Evolutionary conservation across 2,113 vertebrate genomes (phyloP), one percentile per base, ranked within the genome.

Genomic region (Mobula hypostoma): DNA sequence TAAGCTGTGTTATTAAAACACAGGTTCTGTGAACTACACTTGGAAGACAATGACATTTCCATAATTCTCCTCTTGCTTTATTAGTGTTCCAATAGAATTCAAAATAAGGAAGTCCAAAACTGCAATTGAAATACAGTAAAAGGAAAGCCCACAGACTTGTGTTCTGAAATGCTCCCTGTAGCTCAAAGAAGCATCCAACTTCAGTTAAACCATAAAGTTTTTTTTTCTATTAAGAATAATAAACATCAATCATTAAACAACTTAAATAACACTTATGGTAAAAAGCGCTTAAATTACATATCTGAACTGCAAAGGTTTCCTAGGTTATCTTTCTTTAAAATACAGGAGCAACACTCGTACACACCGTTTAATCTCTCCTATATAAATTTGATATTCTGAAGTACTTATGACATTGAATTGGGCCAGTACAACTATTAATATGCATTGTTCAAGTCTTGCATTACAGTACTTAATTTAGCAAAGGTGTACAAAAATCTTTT

Each of bases 41-140:
- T 98, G 98, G 98, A 99, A 99, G 98, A 98, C 98, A 96, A 94
- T 76, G 95, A 96, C 97, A 97, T 96, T 96, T 95, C 94, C 96
- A 96, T 97, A 96, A 94, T 95, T 94, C 70, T 95, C 94, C 96
- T 96, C 97, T 97, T 97, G 96, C 97, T 97, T 96, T 95, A 96
- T 96, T 97, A 97, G 96, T 97, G 96, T 96, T 97, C 97, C 96
- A 97, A 97, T 96, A 96, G 96, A 97, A 95, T 94, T 96, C 77
- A 95, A 95, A 97, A 97, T 97, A 95, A 94, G 72, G 94, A 78
- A 95, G 94, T 95, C 95, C 96, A 95, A 95, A 96, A 94, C 95
- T 95, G 90, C 95, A 96, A 95, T 94, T 94, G 74, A 94, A 94
- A 88, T 94, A 82, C 88, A 94, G n/a, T 76, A 77, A 94, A 93